Evolutionary conservation across 2,113 vertebrate species (phyloP).

Genomic region (Empidonax traillii): DNA sequence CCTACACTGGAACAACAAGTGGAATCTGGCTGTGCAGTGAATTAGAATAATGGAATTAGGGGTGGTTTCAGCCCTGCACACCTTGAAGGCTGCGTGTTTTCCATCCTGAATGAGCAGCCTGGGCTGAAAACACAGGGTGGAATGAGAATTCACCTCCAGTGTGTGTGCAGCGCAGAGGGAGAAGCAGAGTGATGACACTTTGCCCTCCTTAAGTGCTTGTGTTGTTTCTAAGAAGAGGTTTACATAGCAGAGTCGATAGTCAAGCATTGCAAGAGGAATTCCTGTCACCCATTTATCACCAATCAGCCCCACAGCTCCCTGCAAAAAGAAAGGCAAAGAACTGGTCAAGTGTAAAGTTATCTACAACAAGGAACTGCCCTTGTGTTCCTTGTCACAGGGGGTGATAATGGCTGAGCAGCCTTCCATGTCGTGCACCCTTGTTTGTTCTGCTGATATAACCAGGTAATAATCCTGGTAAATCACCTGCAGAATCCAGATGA

Average conservation of each 20-base stretch:
- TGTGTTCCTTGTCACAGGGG: neutral
- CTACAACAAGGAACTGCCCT: neutral
- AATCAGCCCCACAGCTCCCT: neutral
- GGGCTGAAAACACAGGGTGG: neutral
- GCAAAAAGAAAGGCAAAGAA: neutral
- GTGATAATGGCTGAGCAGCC: neutral
- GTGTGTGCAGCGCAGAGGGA: neutral
- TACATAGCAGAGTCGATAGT: neutral
- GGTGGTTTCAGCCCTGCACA: neutral
- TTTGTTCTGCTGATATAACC: neutral
- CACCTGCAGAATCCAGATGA: neutral
- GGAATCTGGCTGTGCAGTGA: neutral
- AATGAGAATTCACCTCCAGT: neutral
- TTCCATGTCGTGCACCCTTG: accelerated
- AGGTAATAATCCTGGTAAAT: neutral
- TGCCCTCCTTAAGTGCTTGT: neutral
- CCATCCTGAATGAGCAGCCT: neutral
- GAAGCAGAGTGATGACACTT: neutral
- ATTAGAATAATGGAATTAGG: accelerated
- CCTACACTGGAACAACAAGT: neutral
- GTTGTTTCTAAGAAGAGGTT: slow-evolving; percentile 1
- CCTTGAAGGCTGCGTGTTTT: neutral
- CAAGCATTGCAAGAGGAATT: neutral
- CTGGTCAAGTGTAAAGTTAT: slow-evolving; percentile 34
- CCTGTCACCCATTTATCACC: neutral